These are phyloP conservation scores for Rhinolophus ferrumequinum DNA, from an alignment of 2,113 vertebrate genomes.

Conservation along the genomic window DNA sequence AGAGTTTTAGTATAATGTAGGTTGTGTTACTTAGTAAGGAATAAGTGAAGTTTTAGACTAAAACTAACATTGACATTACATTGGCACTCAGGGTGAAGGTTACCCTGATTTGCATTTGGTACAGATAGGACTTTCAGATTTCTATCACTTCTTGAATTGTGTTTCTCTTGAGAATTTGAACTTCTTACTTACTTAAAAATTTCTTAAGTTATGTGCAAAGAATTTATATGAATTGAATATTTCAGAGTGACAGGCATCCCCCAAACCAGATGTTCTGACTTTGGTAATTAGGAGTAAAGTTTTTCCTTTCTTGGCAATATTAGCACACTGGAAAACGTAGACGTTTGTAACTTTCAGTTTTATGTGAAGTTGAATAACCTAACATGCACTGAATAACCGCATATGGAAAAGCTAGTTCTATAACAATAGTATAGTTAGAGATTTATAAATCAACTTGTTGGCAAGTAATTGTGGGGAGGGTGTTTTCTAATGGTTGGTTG, in stretches of 20 bases:
- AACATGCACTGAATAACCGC: background rate
- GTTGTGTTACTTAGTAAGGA: background rate
- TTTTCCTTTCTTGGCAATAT: slow-evolving; percentile 47
- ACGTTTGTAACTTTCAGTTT: background rate
- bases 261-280: background rate
- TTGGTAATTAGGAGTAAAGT: slow-evolving; percentile 27
- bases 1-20: background rate
- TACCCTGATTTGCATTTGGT: background rate
- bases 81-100: background rate
- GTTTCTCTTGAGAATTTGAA: slow-evolving; percentile 39
- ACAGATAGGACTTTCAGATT: background rate
- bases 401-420: background rate
- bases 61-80: background rate
- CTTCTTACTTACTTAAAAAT: slow-evolving; percentile 22
- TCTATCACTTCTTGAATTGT: slow-evolving; percentile 17
- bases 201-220: background rate
- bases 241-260: background rate
- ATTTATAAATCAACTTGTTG: background rate
- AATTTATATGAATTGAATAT: slow-evolving; percentile 39
- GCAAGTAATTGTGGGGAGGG: background rate
- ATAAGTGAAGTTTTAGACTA: background rate
- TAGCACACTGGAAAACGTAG: background rate
- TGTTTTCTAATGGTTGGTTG: slow-evolving; percentile 2
- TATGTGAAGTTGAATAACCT: slow-evolving; percentile 12
- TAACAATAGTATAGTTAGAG: background rate